Base-by-base conservation (phyloP, 2,797 vertebrate genomes). In the Catostomus latipinnis region DNA sequence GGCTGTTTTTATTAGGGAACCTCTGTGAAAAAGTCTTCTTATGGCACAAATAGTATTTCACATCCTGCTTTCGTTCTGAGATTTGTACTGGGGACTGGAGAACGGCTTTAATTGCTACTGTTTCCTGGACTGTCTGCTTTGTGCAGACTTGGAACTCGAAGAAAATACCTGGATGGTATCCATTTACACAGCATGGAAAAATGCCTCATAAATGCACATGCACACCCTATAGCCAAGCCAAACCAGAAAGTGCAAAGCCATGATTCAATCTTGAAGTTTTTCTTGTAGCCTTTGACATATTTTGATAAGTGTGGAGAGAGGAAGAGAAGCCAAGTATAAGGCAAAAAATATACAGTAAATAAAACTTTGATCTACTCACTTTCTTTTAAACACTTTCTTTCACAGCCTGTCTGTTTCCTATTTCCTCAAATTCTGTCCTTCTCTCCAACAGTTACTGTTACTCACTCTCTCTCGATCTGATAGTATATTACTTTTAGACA, bases 161-260 rank as follows among this genome's bases (percentile, higher is more conserved):
- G 77, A 82, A 61, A 78, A 46, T 74, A 69, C 81, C 8, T 56
- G 45, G 6, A 71, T 73, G 58, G 53, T 82, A 53, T 10, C 34
- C 22, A 67, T 83, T 85, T 73, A 81, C 16, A 68, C 58, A 53
- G 76, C 50, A 57, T 69, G 50, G 56, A 75, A 54, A 43, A 71
- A 34, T 34, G 34, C 34, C 34, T 34, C 54, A 13, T 34, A 34
- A 34, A 34, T 34, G 34, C 34, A 34, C 34, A 34, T 34, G 34
- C 63, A 61, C 18, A 76, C 48, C 62, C 50, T 56, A 67, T 58
- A 54, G 43, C 45, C 65, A 81, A 56, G 56, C 83, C 76, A 88
- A 67, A 48, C 60, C 52, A 52, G 52, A 54, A 43, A 22, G 7
- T 0, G 10, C n/a, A 70, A 12, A 58, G 67, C 43, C 57, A 7